Evolutionary conservation across 2,113 vertebrate species (phyloP).

Genomic region (Clarias macrocephalus): DNA sequence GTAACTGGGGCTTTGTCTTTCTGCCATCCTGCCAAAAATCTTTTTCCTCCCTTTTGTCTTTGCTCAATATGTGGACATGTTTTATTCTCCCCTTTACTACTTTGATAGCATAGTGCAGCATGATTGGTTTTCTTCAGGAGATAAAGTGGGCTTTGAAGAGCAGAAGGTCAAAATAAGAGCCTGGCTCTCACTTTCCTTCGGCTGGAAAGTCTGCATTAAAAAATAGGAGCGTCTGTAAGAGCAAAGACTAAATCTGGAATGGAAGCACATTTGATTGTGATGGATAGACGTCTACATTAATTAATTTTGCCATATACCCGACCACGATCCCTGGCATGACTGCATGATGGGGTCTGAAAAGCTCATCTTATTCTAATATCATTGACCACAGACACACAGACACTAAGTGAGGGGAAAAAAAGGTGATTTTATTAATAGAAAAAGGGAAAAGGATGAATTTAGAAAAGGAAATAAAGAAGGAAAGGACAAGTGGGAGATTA

Average conservation of each 20-base stretch:
- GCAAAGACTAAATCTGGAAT: neutral
- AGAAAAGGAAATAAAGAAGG: no score
- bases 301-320: no score
- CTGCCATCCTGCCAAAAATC: neutral
- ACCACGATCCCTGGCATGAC: no score
- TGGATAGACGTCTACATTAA: no score
- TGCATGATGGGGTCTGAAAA: no score
- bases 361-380: no score
- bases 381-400: no score
- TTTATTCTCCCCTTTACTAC: neutral
- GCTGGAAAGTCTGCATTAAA: neutral
- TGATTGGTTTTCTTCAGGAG: slow-evolving; percentile 28
- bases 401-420: no score
- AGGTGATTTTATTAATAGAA: no score
- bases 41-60: neutral
- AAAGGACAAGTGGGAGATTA: no score
- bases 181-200: neutral
- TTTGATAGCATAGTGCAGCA: slow-evolving; percentile 12
- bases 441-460: no score
- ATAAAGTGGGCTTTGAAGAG: slow-evolving; percentile 22
- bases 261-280: neutral
- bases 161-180: slow-evolving; percentile 21
- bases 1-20: neutral
- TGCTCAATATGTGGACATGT: slow-evolving; percentile 11
- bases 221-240: no score